A percentile compares a stretch with the other conserved stretches of the same genome.
These are phyloP conservation scores for Etheostoma perlongum DNA, from an alignment of 2,797 vertebrate species.

Conservation along the genomic window DNA sequence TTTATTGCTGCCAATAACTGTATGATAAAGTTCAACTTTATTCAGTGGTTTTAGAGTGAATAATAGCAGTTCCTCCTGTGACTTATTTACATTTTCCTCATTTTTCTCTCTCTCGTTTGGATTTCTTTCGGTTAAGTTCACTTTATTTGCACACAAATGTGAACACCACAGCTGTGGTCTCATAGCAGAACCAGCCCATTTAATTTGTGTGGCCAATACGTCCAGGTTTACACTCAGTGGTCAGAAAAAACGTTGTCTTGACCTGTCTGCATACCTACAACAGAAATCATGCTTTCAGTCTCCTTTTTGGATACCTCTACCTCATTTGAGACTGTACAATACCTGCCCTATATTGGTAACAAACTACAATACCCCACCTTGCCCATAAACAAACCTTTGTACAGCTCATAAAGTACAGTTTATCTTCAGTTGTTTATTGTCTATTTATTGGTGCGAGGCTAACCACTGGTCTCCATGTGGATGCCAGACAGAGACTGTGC, in stretches of 20 bases:
- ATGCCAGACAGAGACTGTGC: neutral
- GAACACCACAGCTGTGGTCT: constrained; percentile 31
- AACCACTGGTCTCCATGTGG: neutral
- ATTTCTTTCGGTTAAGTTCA: neutral
- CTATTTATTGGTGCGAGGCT: neutral
- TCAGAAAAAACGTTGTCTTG: neutral
- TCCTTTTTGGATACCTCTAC: neutral
- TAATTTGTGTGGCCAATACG: constrained; percentile 4
- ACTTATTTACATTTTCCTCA: neutral
- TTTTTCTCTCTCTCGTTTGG: neutral
- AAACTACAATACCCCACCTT: neutral
- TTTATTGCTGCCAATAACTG: neutral
- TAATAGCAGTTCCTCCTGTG: neutral
- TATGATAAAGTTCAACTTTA: neutral
- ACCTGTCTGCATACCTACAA: constrained; percentile 13
- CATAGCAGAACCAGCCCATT: constrained; percentile 16
- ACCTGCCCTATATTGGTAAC: neutral
- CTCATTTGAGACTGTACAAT: neutral
- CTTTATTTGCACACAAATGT: constrained; percentile 29
- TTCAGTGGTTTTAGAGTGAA: neutral
- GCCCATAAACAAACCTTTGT: neutral
- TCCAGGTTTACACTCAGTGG: constrained; percentile 42
- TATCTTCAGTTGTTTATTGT: neutral
- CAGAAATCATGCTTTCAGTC: constrained; percentile 11
- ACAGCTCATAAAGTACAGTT: neutral